Percentiles rank a stretch among this genome's conserved stretches.
Conservation (phyloP, 2,797 vertebrate genomes). For the Halcyon chelicuti region DNA sequence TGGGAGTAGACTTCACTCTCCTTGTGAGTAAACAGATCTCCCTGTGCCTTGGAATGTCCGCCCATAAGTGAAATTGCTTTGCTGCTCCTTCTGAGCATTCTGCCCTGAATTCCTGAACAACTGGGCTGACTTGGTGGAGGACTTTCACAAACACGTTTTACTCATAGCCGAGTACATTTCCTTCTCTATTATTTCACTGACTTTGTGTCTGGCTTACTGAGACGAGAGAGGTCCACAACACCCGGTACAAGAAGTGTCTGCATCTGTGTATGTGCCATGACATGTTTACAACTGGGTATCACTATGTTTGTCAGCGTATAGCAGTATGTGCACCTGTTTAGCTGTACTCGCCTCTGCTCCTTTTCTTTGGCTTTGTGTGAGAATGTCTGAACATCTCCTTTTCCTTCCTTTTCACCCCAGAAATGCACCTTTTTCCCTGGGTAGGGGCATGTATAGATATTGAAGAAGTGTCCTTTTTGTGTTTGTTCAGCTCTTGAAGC, state of each 20-base stretch:
- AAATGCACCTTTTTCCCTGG: background rate
- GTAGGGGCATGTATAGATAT: background rate
- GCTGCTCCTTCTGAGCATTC: background rate
- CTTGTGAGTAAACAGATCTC: background rate
- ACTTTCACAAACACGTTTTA: background rate
- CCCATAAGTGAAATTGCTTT: background rate
- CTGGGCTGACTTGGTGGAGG: background rate
- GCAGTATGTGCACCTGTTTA: slow-evolving; percentile 20
- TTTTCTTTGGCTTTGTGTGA: background rate
- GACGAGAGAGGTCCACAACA: background rate
- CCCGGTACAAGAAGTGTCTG: background rate
- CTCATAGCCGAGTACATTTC: background rate
- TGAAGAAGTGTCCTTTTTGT: background rate
- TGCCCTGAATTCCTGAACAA: background rate
- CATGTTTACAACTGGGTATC: background rate
- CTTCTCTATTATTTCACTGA: background rate
- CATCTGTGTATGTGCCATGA: background rate
- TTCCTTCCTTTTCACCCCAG: background rate
- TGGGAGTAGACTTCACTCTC: background rate
- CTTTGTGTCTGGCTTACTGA: background rate
- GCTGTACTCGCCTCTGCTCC: background rate
- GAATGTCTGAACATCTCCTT: background rate
- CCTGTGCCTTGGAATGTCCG: background rate
- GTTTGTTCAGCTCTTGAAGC: background rate
- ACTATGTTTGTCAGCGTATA: background rate